Evolutionary conservation across 2,888 invertebrate species (phyloP).

Genomic region (Stegana nigrithorax): DNA sequence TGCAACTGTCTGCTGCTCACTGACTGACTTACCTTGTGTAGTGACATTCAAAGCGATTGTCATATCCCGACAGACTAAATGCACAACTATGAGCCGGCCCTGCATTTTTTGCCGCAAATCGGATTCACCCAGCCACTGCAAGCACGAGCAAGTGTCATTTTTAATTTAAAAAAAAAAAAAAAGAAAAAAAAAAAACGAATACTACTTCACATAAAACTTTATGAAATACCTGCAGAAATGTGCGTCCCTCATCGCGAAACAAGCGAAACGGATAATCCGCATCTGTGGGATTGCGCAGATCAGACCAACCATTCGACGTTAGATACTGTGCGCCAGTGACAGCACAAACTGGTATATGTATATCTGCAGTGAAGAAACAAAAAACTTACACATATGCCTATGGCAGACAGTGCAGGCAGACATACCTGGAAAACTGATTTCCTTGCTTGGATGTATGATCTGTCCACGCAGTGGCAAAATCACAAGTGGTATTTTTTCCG

Average conservation of each 20-base stretch:
- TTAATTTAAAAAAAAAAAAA: no score
- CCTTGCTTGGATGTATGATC: conserved; percentile 88
- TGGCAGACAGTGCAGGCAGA: conserved; percentile 4
- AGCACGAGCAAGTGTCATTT: conserved; percentile 31
- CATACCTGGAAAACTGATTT: conserved; percentile 81
- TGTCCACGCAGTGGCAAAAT: conserved; percentile 87
- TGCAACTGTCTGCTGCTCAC: background rate
- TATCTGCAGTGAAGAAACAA: conserved; percentile 72
- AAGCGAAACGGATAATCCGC: conserved; percentile 84
- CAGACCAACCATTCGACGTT: conserved; percentile 82
- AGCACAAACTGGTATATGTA: conserved; percentile 84
- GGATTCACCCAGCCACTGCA: conserved; percentile 86
- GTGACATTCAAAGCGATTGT: conserved; percentile 70
- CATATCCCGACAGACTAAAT: conserved; percentile 82
- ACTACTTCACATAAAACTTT: no score
- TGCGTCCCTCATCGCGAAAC: conserved; percentile 83
- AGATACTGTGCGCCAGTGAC: conserved; percentile 88
- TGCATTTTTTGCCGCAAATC: conserved; percentile 81
- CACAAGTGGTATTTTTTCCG: conserved; percentile 86
- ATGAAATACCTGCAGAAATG: conserved; percentile 86
- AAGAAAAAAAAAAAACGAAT: no score
- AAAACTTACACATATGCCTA: conserved; percentile 1
- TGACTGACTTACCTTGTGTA: conserved; percentile 36
- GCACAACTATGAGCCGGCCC: conserved; percentile 83
- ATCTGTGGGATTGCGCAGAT: conserved; percentile 81